Evolutionary conservation across 2,797 vertebrate species (phyloP).

Genomic region (Fundulus diaphanus): DNA sequence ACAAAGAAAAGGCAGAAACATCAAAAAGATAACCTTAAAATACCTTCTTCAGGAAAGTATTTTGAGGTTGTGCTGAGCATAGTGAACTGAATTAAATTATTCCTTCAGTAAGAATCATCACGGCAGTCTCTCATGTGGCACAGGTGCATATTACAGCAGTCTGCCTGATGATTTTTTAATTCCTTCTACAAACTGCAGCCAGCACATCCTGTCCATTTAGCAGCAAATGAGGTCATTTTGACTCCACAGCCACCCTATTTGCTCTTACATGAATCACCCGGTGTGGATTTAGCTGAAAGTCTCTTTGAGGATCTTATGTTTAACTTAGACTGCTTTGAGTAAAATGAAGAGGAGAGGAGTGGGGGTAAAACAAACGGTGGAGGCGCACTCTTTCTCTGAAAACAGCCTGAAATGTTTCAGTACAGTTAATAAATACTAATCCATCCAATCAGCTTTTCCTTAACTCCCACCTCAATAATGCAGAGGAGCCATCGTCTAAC

Average conservation of each 20-base stretch:
- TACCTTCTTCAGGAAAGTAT: not conserved
- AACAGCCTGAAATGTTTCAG: slow-evolving; percentile 19
- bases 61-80: not conserved
- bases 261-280: slow-evolving; percentile 22
- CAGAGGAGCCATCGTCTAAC: slow-evolving; percentile 41
- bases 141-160: slow-evolving; percentile 9
- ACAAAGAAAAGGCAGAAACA: slow-evolving; percentile 8
- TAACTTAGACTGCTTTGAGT: slow-evolving; percentile 31
- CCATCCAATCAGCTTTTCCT: slow-evolving; percentile 28
- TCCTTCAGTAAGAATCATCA: slow-evolving; percentile 5
- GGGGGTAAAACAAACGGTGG: slow-evolving; percentile 7
- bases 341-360: slow-evolving; percentile 38
- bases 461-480: slow-evolving; percentile 38
- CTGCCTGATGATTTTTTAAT: slow-evolving; percentile 25
- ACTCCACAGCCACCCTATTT: slow-evolving; percentile 10
- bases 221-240: slow-evolving; percentile 33
- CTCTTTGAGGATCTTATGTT: slow-evolving; percentile 43
- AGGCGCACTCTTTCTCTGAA: slow-evolving; percentile 10
- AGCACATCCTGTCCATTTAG: slow-evolving; percentile 35
- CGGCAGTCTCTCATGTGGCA: not conserved
- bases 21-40: not conserved
- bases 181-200: slow-evolving; percentile 19
- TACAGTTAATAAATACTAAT: slow-evolving; percentile 49
- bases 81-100: not conserved
- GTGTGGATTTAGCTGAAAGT: slow-evolving; percentile 35